Percentiles rank a stretch among this genome's conserved stretches.
These are phyloP conservation scores for Drosophila neotestacea DNA, from an alignment of 2,888 invertebrate genomes.

Conservation along the genomic window DNA sequence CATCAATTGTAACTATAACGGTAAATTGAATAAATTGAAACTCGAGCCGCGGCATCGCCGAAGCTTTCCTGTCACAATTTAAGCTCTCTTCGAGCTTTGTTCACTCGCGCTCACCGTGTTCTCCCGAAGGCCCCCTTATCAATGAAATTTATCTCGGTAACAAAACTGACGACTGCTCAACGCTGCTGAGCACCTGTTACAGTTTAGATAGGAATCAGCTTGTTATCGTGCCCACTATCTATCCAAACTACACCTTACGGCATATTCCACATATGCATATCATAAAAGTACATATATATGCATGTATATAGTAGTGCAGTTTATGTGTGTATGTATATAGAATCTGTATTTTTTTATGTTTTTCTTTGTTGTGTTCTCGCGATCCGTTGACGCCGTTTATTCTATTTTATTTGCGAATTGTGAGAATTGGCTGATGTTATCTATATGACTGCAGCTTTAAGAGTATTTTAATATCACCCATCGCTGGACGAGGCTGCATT, in stretches of 20 bases:
- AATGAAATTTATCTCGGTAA: slow-evolving; percentile 72
- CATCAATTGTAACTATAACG: slow-evolving; percentile 77
- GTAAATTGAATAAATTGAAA: slow-evolving; percentile 81
- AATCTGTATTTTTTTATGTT: slow-evolving; percentile 23
- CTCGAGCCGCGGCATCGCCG: slow-evolving; percentile 45
- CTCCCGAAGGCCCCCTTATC: slow-evolving; percentile 62
- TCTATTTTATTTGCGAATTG: slow-evolving; percentile 15
- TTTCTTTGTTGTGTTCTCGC: slow-evolving; percentile 29
- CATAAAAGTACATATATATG: slow-evolving; percentile 14
- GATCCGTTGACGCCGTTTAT: slow-evolving; percentile 21
- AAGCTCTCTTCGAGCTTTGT: slow-evolving; percentile 75
- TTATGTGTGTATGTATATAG: neutral
- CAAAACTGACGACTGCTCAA: slow-evolving; percentile 44
- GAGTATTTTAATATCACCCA: slow-evolving; percentile 29
- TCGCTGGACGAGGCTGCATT: slow-evolving; percentile 4
- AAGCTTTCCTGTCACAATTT: slow-evolving; percentile 54
- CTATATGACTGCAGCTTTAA: slow-evolving; percentile 26
- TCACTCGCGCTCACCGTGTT: slow-evolving; percentile 31
- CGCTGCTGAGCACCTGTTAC: slow-evolving; percentile 80
- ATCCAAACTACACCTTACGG: slow-evolving; percentile 20
- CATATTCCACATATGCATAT: slow-evolving; percentile 15
- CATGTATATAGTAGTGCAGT: slow-evolving; percentile 8
- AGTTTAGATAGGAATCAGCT: slow-evolving; percentile 79
- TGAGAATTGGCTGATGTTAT: slow-evolving; percentile 40
- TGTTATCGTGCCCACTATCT: slow-evolving; percentile 74